These are phyloP conservation scores for Centroberyx gerrardi DNA, from an alignment of 2,797 vertebrate genomes.

Conservation along the genomic window DNA sequence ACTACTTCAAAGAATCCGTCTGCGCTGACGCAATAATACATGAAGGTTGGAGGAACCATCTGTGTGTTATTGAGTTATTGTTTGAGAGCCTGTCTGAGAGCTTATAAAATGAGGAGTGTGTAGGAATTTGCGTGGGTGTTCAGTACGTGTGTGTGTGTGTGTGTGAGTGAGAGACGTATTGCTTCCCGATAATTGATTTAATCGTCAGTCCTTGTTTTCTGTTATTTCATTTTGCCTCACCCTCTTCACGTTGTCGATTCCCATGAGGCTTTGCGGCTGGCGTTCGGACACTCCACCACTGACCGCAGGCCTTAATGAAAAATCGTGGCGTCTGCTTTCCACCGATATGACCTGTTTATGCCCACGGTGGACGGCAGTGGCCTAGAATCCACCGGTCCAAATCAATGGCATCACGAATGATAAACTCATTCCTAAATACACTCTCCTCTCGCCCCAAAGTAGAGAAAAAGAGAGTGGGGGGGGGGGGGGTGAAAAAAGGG, in stretches of 20 bases:
- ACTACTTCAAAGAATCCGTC: constrained; percentile 67
- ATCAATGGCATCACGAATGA: constrained; percentile 66
- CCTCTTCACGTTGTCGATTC: constrained; percentile 44
- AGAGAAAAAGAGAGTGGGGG: neutral
- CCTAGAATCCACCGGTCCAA: constrained; percentile 59
- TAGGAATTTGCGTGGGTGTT: constrained; percentile 43
- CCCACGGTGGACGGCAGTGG: constrained; percentile 32
- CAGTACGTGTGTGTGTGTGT: neutral
- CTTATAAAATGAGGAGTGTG: constrained; percentile 57
- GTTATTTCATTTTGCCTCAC: constrained; percentile 34
- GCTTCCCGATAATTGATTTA: constrained; percentile 49
- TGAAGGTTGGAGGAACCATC: constrained; percentile 65
- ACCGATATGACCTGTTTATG: constrained; percentile 64
- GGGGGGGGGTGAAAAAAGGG: neutral
- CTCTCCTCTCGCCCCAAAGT: neutral
- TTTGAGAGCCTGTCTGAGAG: constrained; percentile 61
- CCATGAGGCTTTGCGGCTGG: constrained; percentile 46
- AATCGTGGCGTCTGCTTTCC: constrained; percentile 44
- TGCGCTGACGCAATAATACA: constrained; percentile 72
- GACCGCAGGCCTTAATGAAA: constrained; percentile 61
- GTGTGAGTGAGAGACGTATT: constrained; percentile 37
- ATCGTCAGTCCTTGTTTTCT: constrained; percentile 23
- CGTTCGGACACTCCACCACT: constrained; percentile 46
- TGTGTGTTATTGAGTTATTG: constrained; percentile 65
- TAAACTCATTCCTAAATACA: constrained; percentile 48